phyloP scores from a whole-genome alignment of 2,888 invertebrate species.

The Volucella inanis region DNA sequence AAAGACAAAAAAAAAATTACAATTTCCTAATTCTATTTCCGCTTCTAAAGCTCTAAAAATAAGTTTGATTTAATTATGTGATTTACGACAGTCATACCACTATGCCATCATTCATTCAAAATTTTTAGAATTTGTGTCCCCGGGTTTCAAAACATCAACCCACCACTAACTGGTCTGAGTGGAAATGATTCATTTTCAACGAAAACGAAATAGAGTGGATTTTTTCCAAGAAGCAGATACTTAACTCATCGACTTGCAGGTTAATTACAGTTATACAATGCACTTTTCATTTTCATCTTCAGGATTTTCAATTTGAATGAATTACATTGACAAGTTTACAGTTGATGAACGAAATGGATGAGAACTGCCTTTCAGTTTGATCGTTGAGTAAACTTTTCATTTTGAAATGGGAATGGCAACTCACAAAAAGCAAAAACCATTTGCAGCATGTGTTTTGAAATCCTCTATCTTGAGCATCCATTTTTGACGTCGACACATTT shows the following conservation, averaged over 20 bases:
- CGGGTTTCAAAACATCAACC: too few species aligned
- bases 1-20: too few species aligned
- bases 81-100: background rate
- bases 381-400: slow-evolving; percentile 55
- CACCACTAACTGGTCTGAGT: too few species aligned
- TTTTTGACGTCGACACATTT: slow-evolving; percentile 60
- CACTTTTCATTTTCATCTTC: slow-evolving; percentile 5
- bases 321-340: slow-evolving; percentile 47
- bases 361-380: slow-evolving; percentile 5
- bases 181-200: background rate
- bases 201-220: background rate
- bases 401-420: slow-evolving; percentile 24
- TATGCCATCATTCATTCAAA: slow-evolving; percentile 4
- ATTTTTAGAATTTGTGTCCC: background rate
- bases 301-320: background rate
- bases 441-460: slow-evolving; percentile 43
- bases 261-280: slow-evolving; percentile 42
- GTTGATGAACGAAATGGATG: slow-evolving; percentile 35
- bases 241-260: slow-evolving; percentile 30
- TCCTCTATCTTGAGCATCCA: slow-evolving; percentile 20
- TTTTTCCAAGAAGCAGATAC: slow-evolving; percentile 7
- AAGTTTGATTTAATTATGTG: background rate
- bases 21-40: background rate
- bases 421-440: slow-evolving; percentile 19
- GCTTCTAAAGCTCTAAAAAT: background rate